Conservation (phyloP, 1,140 invertebrate genomes). For the Bombus terrestris region DNA sequence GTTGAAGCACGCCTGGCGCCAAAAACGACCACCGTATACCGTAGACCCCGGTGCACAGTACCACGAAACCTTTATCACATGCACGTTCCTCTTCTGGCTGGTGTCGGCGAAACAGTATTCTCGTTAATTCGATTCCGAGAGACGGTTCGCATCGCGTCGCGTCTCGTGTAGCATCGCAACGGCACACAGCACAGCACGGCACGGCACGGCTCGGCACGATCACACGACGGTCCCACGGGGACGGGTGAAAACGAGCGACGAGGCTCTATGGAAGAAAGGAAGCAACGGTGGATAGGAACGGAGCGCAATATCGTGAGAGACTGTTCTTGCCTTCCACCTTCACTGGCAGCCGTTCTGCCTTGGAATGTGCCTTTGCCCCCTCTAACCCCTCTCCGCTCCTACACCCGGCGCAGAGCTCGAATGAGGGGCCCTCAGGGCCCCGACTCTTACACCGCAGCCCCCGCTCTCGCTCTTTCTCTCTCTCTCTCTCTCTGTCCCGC, state of each 20-base stretch:
- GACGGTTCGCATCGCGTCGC: conserved; percentile 12
- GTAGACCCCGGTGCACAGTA: background rate
- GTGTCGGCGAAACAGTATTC: background rate
- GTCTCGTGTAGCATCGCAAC: conserved; percentile 14
- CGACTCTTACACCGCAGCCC: conserved; percentile 50
- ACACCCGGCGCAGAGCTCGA: conserved; percentile 29
- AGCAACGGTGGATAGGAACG: conserved; percentile 35
- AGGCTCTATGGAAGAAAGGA: conserved; percentile 40
- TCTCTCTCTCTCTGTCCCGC: background rate
- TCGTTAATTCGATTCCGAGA: conserved; percentile 29
- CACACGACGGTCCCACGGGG: conserved; percentile 18
- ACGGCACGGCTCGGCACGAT: background rate
- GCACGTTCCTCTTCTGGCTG: background rate
- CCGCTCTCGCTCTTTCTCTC: background rate
- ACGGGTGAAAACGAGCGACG: conserved; percentile 14
- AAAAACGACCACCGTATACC: conserved; percentile 26
- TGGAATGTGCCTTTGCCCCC: conserved; percentile 75
- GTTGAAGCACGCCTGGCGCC: conserved; percentile 31
- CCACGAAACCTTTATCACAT: conserved; percentile 22
- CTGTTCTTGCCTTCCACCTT: conserved; percentile 66
- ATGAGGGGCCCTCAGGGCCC: conserved; percentile 63
- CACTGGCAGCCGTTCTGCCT: conserved; percentile 70
- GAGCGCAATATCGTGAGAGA: conserved; percentile 65
- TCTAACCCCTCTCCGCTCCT: conserved; percentile 44
- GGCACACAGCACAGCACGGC: background rate